Evolutionary conservation across 2,113 vertebrate genomes (phyloP), one percentile per base, ranked within the genome.

Genomic region (Elaphurus davidianus): DNA sequence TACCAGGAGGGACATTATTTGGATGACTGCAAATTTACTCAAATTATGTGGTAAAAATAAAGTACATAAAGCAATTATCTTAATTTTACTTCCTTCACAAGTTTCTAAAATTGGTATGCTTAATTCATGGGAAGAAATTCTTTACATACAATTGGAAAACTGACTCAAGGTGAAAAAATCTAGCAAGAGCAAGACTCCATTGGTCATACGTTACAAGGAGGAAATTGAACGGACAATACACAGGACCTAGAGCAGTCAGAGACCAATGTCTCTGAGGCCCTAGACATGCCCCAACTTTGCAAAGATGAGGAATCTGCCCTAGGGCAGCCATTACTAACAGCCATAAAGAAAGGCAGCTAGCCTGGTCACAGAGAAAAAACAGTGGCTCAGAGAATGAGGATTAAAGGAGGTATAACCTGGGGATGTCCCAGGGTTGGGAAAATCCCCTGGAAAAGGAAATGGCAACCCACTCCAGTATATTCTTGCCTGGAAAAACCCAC

Each of bases 161-260:
- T 94, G 79, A 97, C 84, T 97, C 87, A 85, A 81, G 64, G 82
- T 97, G 59, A 95, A 97, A 97, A 84, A 96, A 97, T 95, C 15
- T 40, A 93, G 14, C 64, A 71, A 85, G 55, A 91, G 15, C 87
- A 85, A 96, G 79, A 81, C 62, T 43, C 17, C 15, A 82, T 87
- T 82, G 95, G 60, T 90, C 85, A 85, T 30, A 86, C 30, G 47
- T 79, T 71, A 74, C 83, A 92, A 96, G 33, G 95, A 92, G 74
- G 85, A 85, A 95, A 76, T 43, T 82, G 28, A 96, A 4, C 3
- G 57, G 47, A 86, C 17, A 89, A 87, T 7, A 86, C 28, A 47
- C 21, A 88, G 16, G 43, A 91, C 43, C 40, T 7, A 87, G 36
- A 88, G 19, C 43, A 88, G 33, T 33, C 43, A 87, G 79, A 95